Base-by-base conservation (phyloP, 2,888 invertebrate species). In the Strigamia transsilvanica region DNA sequence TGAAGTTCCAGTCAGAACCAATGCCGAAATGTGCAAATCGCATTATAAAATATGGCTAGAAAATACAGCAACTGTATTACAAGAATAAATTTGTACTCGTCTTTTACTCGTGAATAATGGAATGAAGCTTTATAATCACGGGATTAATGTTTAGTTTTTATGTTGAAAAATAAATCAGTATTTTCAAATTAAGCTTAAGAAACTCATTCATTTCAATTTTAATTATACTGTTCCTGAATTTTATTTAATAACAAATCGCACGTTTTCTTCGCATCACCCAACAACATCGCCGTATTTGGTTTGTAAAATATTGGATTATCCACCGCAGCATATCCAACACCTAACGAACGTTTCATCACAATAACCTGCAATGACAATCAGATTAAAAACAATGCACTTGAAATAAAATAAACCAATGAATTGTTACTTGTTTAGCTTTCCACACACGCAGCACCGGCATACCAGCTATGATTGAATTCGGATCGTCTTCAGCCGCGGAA, bases 241-340 rank as follows among this genome's bases (percentile, higher is more conserved):
- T 92, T 92, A 32, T 90, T 90, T 80, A 96, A 90, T 15, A 96
- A 90, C 13, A 93, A 92, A 87, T 96, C 95, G 87, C 95, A 96
- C 9, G 94, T 95, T 88, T 95, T 94, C 91, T 96, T 96, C 80
- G 96, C 96, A 87, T 96, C 96, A 56, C 96, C 96, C 32, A 96
- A 90, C 87, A 96, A 90, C 96, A 96, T 91, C 84, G 87, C 86
- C 0, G 95, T 94, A 89, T 96, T 96, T 21, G 93, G 91, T 87
- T 95, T 95, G 90, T 95, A 96, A 90, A 96, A 96, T 84, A 96
- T 92, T 7, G 96, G 96, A 88, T 96, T 96, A 88, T 96, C 96
- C 0, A 96, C 96, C 0, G 96, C 96, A 0, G 96, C 96, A 88
- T 96, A 96, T 0, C 96, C 91, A 0, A 95, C 95, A 80, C 95